These are phyloP conservation scores for Mnemiopsis leidyi DNA, from an alignment of 37 sponge, comb jelly and placozoan species.

Conservation along the genomic window DNA sequence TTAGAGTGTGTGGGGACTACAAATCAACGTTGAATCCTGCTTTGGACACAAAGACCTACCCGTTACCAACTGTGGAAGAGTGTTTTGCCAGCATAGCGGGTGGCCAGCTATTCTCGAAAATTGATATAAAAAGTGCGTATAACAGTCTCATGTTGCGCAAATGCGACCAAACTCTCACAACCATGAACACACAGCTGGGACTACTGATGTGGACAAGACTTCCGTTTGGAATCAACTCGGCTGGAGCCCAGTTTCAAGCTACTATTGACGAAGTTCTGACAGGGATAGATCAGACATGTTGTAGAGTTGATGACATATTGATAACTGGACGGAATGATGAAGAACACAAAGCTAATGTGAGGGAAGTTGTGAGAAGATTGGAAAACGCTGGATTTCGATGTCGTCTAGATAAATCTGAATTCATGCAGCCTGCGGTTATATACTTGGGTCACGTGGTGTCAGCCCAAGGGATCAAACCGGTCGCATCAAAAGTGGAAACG, in stretches of 20 bases:
- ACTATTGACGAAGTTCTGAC: conserved; percentile 66
- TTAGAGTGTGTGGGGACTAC: conserved; percentile 71
- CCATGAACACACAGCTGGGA: conserved; percentile 68
- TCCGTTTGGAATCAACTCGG: conserved; percentile 68
- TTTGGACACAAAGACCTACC: conserved; percentile 51
- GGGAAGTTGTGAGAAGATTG: background rate
- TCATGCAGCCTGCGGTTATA: background rate
- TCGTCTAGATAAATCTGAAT: background rate
- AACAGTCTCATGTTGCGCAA: background rate
- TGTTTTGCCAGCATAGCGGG: conserved; percentile 64
- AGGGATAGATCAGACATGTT: conserved; percentile 22
- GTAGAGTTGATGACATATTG: conserved; percentile 67
- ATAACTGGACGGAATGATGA: conserved; percentile 36
- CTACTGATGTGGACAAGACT: conserved; percentile 66
- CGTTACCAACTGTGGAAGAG: conserved; percentile 69
- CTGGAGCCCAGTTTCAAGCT: conserved; percentile 69
- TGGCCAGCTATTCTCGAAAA: conserved; percentile 66
- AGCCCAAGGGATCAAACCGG: conserved; percentile 47
- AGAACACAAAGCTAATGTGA: background rate
- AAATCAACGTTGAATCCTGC: conserved; percentile 68
- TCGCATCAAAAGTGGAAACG: conserved; percentile 52
- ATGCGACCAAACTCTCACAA: background rate
- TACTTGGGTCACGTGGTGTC: conserved; percentile 61
- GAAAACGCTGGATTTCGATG: background rate
- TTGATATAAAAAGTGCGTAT: conserved; percentile 67